Base-by-base conservation (phyloP, 92 coral and sea anemone species). In the Zoanthus sociatus region DNA sequence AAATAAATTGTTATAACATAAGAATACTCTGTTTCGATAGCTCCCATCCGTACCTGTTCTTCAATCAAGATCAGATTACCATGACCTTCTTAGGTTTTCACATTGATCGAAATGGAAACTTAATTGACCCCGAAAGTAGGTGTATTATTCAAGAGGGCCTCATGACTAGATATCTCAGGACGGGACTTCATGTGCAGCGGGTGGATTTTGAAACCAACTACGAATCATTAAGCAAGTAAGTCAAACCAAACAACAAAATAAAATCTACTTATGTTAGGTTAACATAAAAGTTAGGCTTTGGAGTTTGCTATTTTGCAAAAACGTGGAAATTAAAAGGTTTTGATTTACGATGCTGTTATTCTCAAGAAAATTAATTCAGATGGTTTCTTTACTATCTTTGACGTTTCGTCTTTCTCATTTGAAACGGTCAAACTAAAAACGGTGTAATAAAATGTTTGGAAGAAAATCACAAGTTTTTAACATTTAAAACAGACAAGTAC, bases 31-130 rank as follows among this genome's bases (percentile, higher is more conserved):
- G 10, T 63, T 3, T 5, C 30, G 8, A 63, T 63, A 63, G 98
- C 56, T 91, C 97, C 14, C 98, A 95, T 69, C 98, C 98, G 21
- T 95, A 95, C 89, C 89, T 95, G 31, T 95, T 95, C 92, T 95
- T 95, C 84, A 95, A 95, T 88, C 94, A 91, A 30, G 96, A 95
- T 88, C 95, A 88, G 74, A 76, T 74, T 77, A 93, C 95, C 50
- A 93, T 95, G 94, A 95, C 98, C 14, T 95, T 95, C 70, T 87
- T 95, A 47, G 98, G 98, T 33, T 95, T 95, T 78, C 95, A 91
- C 73, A 88, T 95, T 77, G 96, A 92, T 84, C 77, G 10, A 31
- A 86, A 92, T 76, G 96, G 98, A 46, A 94, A 95, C 79, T 84
- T 95, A 42, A 88, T 95, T 54, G 94, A 93, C 72, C 94, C 98